These are phyloP conservation scores for Eublepharis macularius DNA, from an alignment of 2,113 vertebrate genomes.

Conservation along the genomic window DNA sequence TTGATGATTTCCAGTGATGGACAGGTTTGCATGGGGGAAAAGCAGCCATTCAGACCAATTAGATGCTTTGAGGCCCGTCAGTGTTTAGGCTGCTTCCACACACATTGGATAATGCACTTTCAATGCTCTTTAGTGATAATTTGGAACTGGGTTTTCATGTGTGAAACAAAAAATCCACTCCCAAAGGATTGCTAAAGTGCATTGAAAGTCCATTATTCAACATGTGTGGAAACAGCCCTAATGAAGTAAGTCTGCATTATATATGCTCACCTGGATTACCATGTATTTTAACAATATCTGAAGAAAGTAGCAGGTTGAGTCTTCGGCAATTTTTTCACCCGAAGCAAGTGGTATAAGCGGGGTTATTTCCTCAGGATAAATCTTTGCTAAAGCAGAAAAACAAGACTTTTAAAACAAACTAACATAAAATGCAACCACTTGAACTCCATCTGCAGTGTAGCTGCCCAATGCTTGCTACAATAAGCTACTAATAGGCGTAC, in stretches of 20 bases:
- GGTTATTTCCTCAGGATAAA: slow-evolving; percentile 93
- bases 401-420: accelerated
- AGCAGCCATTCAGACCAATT: no score
- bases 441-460: background rate
- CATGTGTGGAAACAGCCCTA: no score
- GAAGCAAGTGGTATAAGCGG: slow-evolving; percentile 88
- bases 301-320: slow-evolving; percentile 94
- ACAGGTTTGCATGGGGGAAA: no score
- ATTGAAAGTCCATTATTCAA: no score
- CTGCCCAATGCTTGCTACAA: background rate
- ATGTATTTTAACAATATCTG: slow-evolving; percentile 93
- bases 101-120: no score
- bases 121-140: no score
- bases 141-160: no score
- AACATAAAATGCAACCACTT: accelerated
- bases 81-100: no score
- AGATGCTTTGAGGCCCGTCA: no score
- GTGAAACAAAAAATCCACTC: no score
- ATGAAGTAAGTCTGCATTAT: background rate
- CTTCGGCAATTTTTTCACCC: slow-evolving; percentile 91
- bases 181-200: no score
- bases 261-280: slow-evolving; percentile 89
- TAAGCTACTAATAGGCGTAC: background rate
- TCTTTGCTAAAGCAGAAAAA: slow-evolving; percentile 79
- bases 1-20: no score